phyloP scores from a whole-genome alignment of 92 coral and sea anemone genomes.

The Meandrina meandrites region DNA sequence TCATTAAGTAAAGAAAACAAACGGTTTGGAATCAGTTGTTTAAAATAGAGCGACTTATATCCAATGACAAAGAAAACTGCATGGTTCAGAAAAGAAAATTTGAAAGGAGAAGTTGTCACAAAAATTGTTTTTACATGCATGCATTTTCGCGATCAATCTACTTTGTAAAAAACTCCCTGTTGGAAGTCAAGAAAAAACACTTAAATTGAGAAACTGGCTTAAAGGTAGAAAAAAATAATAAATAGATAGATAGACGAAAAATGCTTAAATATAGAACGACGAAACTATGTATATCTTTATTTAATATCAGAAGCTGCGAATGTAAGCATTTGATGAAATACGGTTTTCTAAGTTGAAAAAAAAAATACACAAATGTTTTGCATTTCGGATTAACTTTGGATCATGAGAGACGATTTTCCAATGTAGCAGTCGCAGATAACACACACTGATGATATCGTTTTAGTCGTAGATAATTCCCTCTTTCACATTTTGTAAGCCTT shows the following conservation, averaged over 20 bases:
- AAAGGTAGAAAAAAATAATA: background rate
- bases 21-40: slow-evolving; percentile 3
- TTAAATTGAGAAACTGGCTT: background rate
- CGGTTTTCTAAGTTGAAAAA: background rate
- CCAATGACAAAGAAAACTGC: background rate
- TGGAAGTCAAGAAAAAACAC: background rate
- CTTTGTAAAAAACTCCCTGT: background rate
- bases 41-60: background rate
- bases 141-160: background rate
- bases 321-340: background rate
- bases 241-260: background rate
- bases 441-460: background rate
- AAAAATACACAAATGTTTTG: background rate
- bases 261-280: background rate
- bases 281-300: background rate
- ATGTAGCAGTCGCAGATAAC: background rate
- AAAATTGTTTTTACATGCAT: background rate
- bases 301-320: background rate
- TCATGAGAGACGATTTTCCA: background rate
- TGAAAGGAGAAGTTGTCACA: background rate
- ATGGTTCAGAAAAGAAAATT: background rate
- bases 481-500: background rate
- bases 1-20: background rate
- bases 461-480: background rate
- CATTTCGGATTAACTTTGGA: background rate